Evolutionary conservation across 2,797 vertebrate species (phyloP).

Genomic region (Varecia variegata): DNA sequence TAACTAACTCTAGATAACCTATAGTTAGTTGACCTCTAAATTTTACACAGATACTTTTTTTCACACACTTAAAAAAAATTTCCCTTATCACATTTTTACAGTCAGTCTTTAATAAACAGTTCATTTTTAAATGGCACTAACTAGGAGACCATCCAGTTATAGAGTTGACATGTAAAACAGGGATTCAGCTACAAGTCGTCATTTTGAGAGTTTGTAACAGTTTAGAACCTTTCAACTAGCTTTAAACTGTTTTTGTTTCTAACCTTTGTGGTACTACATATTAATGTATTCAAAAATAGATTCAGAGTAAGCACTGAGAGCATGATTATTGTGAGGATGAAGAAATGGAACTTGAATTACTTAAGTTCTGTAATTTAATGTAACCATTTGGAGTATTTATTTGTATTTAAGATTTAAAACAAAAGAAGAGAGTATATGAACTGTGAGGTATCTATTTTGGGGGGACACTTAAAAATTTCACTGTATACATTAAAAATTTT

Average conservation of each 20-base stretch:
- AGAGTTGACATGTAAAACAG: background rate
- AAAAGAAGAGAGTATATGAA: background rate
- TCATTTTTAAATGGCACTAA: background rate
- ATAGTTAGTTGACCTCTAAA: background rate
- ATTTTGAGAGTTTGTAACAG: background rate
- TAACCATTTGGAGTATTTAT: background rate
- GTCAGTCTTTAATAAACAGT: background rate
- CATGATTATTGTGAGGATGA: background rate
- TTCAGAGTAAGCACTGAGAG: background rate
- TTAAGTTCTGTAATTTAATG: background rate
- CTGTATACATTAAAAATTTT: background rate
- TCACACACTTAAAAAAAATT: background rate
- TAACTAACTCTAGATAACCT: background rate
- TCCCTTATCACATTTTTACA: background rate
- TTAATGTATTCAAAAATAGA: background rate
- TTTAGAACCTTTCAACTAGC: background rate
- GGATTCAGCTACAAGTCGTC: background rate
- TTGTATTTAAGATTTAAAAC: conserved; percentile 16
- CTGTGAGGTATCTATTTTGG: background rate
- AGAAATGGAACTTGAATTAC: background rate
- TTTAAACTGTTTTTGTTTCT: background rate
- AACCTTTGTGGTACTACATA: background rate
- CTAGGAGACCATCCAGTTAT: background rate
- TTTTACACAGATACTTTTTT: background rate
- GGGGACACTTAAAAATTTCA: background rate